phyloP scores from a whole-genome alignment of 2,888 invertebrate genomes.

The Ferdinandea cuprea region DNA sequence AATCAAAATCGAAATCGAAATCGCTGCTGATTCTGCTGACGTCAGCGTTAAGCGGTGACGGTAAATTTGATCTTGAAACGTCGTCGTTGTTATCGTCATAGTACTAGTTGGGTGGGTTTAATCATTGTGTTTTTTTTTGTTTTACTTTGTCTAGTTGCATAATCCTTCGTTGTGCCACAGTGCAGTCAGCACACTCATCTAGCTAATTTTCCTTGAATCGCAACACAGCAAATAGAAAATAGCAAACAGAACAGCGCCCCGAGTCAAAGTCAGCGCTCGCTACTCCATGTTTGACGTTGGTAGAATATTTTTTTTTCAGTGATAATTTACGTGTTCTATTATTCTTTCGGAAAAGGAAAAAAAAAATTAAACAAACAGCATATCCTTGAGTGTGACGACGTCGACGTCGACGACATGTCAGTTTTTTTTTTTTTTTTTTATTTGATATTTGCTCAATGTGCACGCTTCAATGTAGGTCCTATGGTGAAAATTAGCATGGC shows the following conservation, averaged over 20 bases:
- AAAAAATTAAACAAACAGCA: conserved; percentile 52
- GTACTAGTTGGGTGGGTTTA: conserved; percentile 43
- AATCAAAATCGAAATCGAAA: conserved; percentile 45
- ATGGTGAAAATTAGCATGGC: conserved; percentile 73
- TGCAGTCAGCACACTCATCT: conserved; percentile 48
- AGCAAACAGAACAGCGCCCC: conserved; percentile 22
- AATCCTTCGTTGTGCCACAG: conserved; percentile 45
- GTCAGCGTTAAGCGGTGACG: conserved; percentile 67
- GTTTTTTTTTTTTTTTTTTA: conserved; percentile 7
- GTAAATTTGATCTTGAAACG: conserved; percentile 72
- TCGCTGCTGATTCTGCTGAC: no score
- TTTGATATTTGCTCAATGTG: conserved; percentile 49
- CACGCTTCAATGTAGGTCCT: conserved; percentile 69
- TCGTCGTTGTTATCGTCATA: not conserved
- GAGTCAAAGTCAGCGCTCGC: conserved; percentile 25
- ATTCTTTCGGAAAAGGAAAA: conserved; percentile 49
- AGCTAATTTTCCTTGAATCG: conserved; percentile 71
- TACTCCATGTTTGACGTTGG: conserved; percentile 11
- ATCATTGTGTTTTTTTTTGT: conserved; percentile 6
- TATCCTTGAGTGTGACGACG: conserved; percentile 42
- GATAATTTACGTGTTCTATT: conserved; percentile 56
- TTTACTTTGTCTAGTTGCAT: conserved; percentile 50
- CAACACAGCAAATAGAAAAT: no score
- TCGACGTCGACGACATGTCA: no score
- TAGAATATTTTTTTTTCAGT: conserved; percentile 13